Conservation (phyloP, 2,888 invertebrate species). For the Drosophila monieri region DNA sequence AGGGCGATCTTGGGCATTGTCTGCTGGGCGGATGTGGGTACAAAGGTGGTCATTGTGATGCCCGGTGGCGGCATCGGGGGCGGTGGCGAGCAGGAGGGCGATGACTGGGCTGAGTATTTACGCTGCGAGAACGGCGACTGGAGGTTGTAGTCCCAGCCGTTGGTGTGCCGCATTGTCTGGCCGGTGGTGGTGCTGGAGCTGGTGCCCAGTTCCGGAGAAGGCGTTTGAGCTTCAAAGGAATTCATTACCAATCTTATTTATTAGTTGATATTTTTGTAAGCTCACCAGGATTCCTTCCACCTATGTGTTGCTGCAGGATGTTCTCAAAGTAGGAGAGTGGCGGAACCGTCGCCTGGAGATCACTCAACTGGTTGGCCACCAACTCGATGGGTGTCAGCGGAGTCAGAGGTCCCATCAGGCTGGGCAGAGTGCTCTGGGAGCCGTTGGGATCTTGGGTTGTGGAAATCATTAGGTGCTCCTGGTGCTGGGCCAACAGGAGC, state of each 20-base stretch:
- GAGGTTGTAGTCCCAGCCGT: slow-evolving; percentile 83
- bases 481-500: slow-evolving; percentile 64
- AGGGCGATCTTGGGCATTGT: slow-evolving; percentile 62
- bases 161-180: slow-evolving; percentile 80
- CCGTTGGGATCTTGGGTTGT: slow-evolving; percentile 68
- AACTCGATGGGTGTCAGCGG: slow-evolving; percentile 81
- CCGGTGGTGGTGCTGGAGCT: slow-evolving; percentile 78
- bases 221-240: slow-evolving; percentile 49
- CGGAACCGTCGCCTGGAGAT: slow-evolving; percentile 82
- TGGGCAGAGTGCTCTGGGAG: slow-evolving; percentile 74
- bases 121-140: slow-evolving; percentile 80
- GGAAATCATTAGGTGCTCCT: slow-evolving; percentile 64
- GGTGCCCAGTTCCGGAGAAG: slow-evolving; percentile 72
- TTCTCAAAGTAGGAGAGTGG: slow-evolving; percentile 84
- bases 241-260: not conserved
- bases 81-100: slow-evolving; percentile 63
- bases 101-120: slow-evolving; percentile 66
- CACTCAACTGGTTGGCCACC: slow-evolving; percentile 80
- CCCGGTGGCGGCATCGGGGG: slow-evolving; percentile 24
- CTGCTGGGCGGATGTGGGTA: slow-evolving; percentile 65
- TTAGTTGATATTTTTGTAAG: too few relatives aligned
- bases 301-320: slow-evolving; percentile 81
- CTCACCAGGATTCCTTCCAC: slow-evolving; percentile 69
- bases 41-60: slow-evolving; percentile 75
- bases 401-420: slow-evolving; percentile 74